Percentiles rank a stretch among this genome's conserved stretches.
These are phyloP conservation scores for Vollenhovia emeryi DNA, from an alignment of 1,140 invertebrate genomes.

Conservation along the genomic window DNA sequence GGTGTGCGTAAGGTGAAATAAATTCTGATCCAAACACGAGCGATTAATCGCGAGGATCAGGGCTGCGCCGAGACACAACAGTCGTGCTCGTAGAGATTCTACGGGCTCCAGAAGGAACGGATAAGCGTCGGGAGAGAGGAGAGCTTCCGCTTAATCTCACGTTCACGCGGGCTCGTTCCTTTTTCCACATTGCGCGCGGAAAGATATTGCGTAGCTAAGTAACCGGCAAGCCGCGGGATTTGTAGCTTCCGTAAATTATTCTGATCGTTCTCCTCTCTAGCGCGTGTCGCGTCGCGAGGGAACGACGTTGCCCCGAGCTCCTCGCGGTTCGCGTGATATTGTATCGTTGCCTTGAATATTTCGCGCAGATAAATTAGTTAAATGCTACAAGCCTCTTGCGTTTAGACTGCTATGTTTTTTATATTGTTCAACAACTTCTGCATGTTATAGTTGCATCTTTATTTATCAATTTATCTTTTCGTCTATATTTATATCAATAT, in stretches of 20 bases:
- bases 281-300: not conserved
- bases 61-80: not conserved
- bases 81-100: not conserved
- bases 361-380: constrained; percentile 21
- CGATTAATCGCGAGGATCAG: constrained; percentile 37
- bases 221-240: constrained; percentile 64
- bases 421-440: not conserved
- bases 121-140: constrained; percentile 14
- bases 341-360: constrained; percentile 1
- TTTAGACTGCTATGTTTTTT: not conserved
- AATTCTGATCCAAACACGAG: constrained; percentile 43
- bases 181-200: constrained; percentile 26
- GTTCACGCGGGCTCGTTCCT: constrained; percentile 8
- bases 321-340: constrained; percentile 3
- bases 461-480: too few species aligned
- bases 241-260: constrained; percentile 68
- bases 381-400: not conserved
- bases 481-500: not conserved
- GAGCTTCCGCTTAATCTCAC: constrained; percentile 69
- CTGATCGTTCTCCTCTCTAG: not conserved
- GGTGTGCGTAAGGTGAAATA: constrained; percentile 28
- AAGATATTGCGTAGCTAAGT: constrained; percentile 65
- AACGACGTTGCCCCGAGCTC: not conserved
- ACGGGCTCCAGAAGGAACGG: not conserved
- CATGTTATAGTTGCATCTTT: not conserved